These are phyloP conservation scores for Girardinus metallicus DNA, from an alignment of 2,797 vertebrate species.

Conservation along the genomic window DNA sequence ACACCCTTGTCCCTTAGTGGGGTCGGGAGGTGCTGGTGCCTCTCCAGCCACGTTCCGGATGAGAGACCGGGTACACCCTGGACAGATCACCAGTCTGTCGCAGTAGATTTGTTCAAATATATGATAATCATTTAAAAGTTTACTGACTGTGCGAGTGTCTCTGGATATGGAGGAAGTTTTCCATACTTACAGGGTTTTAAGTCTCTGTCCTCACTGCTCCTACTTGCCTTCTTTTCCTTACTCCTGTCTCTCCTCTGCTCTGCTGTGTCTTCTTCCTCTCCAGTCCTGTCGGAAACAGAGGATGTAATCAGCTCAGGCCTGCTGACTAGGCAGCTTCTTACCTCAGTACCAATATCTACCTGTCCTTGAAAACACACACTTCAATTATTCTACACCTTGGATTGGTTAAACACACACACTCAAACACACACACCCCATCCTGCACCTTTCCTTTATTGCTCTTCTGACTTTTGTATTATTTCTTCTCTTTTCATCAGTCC, in stretches of 20 bases:
- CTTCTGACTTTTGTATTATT: neutral
- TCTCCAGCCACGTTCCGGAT: too few relatives aligned
- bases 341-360: conserved; percentile 69
- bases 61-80: too few relatives aligned
- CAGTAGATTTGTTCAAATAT: neutral
- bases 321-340: conserved; percentile 70
- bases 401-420: conserved; percentile 58
- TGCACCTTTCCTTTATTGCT: conserved; percentile 1
- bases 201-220: neutral
- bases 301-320: conserved; percentile 68
- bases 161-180: neutral
- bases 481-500: neutral
- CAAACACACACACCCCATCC: neutral
- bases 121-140: neutral
- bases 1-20: too few relatives aligned
- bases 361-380: conserved; percentile 78
- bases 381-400: conserved; percentile 64
- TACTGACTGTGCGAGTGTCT: neutral
- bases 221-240: neutral
- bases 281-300: conserved; percentile 34
- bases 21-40: too few relatives aligned
- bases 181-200: neutral
- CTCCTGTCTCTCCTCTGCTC: neutral
- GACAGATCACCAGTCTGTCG: too few relatives aligned
- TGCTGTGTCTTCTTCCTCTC: conserved; percentile 2